Conservation (phyloP, 2,113 vertebrate species). For the Crotalus horridus region DNA sequence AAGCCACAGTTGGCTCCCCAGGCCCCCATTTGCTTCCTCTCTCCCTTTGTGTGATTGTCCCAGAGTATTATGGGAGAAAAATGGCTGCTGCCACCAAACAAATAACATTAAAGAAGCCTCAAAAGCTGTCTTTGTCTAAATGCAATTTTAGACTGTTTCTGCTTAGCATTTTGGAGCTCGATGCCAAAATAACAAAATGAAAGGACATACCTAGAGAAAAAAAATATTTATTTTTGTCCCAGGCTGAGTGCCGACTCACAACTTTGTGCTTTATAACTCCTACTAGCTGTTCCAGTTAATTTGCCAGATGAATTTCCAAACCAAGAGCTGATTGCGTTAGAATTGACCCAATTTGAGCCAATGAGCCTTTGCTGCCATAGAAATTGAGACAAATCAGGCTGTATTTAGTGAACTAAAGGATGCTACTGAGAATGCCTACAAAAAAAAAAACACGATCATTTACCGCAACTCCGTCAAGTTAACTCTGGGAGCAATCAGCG, state of each 20-base stretch:
- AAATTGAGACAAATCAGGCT: constrained; percentile 15
- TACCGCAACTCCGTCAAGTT: constrained; percentile 7
- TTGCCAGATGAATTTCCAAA: constrained; percentile 12
- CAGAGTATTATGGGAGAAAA: not conserved
- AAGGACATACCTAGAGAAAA: not conserved
- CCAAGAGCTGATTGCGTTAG: constrained; percentile 1
- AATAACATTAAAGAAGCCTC: not conserved
- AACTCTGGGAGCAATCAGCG: not conserved
- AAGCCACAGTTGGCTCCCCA: not conserved
- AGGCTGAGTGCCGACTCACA: constrained; percentile 11
- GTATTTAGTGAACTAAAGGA: not conserved
- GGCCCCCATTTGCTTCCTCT: not conserved
- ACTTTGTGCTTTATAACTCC: constrained; percentile 10
- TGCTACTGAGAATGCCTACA: constrained; percentile 6
- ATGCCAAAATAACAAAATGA: not conserved
- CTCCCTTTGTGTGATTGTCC: not conserved
- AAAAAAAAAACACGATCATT: not conserved
- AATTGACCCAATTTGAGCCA: constrained; percentile 13
- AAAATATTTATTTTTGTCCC: not conserved
- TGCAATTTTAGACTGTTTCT: not conserved
- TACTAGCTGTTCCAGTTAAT: not conserved
- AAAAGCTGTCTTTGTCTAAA: not conserved
- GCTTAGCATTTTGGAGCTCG: not conserved
- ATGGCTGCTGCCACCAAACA: not conserved
- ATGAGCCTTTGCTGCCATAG: not conserved